Percentiles rank a stretch among this genome's conserved stretches.
phyloP scores from a whole-genome alignment of 1,140 invertebrate species.

The Archegozetes longisetosus region DNA sequence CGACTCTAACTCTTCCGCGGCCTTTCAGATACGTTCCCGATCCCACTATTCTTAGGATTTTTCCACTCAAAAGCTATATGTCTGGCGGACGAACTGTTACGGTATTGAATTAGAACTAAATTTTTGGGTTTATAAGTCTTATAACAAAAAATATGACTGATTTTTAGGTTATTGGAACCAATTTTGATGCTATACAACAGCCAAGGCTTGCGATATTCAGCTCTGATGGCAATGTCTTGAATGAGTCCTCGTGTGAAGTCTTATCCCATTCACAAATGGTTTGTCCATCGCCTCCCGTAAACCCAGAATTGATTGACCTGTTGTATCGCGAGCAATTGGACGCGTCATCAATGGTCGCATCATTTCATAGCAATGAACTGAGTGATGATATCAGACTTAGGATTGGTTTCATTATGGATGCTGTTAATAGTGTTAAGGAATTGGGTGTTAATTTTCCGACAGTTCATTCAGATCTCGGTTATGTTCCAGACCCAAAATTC shows the following conservation, averaged over 20 bases:
- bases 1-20: constrained; percentile 48
- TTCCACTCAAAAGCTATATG: constrained; percentile 28
- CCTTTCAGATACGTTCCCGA: constrained; percentile 82
- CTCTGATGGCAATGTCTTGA: constrained; percentile 3
- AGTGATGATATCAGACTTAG: constrained; percentile 28
- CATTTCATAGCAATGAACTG: background rate
- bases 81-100: constrained; percentile 85
- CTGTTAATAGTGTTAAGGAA: constrained; percentile 70
- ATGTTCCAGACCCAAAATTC: constrained; percentile 82
- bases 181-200: constrained; percentile 75
- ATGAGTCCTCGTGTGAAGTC: constrained; percentile 45
- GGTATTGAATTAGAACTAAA: too few relatives aligned
- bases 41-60: constrained; percentile 49
- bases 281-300: constrained; percentile 73
- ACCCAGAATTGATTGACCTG: constrained; percentile 1
- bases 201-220: constrained; percentile 66
- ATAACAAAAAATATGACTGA: too few relatives aligned
- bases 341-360: constrained; percentile 1
- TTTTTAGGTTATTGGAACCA: constrained; percentile 79
- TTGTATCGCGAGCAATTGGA: constrained; percentile 7
- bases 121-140: too few relatives aligned
- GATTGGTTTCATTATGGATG: constrained; percentile 90
- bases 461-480: constrained; percentile 58
- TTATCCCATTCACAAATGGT: constrained; percentile 80
- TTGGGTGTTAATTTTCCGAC: constrained; percentile 68